These are phyloP conservation scores for Epistrophe grossulariae DNA, from an alignment of 2,888 invertebrate genomes.

Conservation along the genomic window DNA sequence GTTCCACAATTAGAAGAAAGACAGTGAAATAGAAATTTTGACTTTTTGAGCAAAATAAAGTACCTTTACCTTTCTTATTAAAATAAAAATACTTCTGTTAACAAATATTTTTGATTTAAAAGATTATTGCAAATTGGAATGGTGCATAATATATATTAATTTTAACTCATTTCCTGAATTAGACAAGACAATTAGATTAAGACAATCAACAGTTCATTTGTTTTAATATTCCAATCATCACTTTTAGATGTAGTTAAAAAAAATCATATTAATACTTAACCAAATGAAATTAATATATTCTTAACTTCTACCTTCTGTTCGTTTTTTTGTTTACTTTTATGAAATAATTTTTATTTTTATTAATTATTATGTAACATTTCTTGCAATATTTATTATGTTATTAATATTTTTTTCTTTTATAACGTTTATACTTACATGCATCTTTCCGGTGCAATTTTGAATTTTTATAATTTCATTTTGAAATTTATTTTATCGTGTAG, in stretches of 20 bases:
- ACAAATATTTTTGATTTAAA: neutral
- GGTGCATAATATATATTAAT: neutral
- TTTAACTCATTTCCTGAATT: neutral
- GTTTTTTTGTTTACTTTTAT: neutral
- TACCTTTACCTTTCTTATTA: neutral
- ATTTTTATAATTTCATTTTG: constrained; percentile 21
- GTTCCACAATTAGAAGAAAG: too few species aligned
- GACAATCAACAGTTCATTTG: neutral
- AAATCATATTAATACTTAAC: neutral
- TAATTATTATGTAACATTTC: constrained; percentile 1
- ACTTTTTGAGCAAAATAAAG: too few species aligned
- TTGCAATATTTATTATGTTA: constrained; percentile 21
- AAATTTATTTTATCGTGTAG: constrained; percentile 31
- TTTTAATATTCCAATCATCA: neutral
- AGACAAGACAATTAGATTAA: too few species aligned
- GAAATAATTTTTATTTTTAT: neutral
- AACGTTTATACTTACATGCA: constrained; percentile 25
- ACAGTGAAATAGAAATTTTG: too few species aligned
- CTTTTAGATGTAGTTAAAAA: neutral
- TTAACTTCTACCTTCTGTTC: neutral
- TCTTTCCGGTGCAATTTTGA: constrained; percentile 29
- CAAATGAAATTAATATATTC: neutral
- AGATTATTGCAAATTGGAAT: neutral
- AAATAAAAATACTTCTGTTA: neutral
- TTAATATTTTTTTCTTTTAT: neutral